Percentiles rank a stretch among this genome's conserved stretches.
Evolutionary conservation across 2,888 invertebrate species (phyloP).

Genomic region (Cybosia mesomella): DNA sequence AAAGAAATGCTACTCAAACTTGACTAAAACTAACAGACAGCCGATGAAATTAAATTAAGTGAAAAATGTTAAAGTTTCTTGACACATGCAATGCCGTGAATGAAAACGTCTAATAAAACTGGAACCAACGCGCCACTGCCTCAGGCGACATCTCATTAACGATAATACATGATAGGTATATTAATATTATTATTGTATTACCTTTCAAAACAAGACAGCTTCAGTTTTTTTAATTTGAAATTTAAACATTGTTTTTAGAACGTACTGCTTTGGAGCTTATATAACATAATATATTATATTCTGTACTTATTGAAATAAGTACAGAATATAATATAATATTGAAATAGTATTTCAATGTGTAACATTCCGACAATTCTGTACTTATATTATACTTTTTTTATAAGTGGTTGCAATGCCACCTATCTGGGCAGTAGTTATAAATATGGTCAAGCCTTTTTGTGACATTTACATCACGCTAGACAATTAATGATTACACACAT

Average conservation of each 20-base stretch:
- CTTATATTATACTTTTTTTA: not conserved
- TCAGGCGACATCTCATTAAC: not conserved
- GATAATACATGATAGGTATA: not conserved
- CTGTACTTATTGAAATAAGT: too few relatives aligned
- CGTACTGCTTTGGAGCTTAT: not conserved
- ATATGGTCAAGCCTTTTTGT: slow-evolving; percentile 17
- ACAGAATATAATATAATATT: too few relatives aligned
- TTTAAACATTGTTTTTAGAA: not conserved
- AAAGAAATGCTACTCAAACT: too few relatives aligned
- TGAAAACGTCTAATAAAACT: not conserved
- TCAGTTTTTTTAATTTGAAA: not conserved
- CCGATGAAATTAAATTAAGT: not conserved
- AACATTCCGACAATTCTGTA: too few relatives aligned
- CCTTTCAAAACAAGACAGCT: not conserved
- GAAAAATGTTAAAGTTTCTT: not conserved
- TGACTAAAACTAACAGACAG: slow-evolving; percentile 1
- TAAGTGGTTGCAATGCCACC: not conserved
- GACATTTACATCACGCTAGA: slow-evolving; percentile 39
- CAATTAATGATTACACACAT: slow-evolving; percentile 30
- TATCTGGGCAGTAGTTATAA: not conserved
- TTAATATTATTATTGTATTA: not conserved
- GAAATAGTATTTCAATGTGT: too few relatives aligned
- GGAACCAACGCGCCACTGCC: not conserved
- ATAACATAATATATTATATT: too few relatives aligned
- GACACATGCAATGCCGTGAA: too few relatives aligned